Percentiles rank a stretch among this genome's conserved stretches.
Evolutionary conservation across 2,888 invertebrate genomes (phyloP).

Genomic region (Campoletis raptor): DNA sequence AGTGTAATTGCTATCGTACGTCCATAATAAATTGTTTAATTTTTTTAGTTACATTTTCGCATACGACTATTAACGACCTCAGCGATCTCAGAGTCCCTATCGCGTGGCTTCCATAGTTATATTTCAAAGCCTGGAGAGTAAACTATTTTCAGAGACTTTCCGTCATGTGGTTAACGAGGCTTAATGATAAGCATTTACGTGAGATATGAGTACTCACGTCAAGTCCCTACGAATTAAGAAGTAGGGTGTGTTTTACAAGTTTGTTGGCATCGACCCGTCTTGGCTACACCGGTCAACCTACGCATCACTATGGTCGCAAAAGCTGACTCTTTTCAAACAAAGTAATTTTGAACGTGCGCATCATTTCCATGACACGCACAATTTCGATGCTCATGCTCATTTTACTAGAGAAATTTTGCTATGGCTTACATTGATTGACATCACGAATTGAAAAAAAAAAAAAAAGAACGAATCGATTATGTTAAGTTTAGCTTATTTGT

Average conservation of each 20-base stretch:
- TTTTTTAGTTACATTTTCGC: neutral
- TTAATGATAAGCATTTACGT: constrained; percentile 42
- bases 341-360: constrained; percentile 46
- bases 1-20: neutral
- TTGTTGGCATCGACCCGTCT: constrained; percentile 66
- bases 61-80: neutral
- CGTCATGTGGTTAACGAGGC: constrained; percentile 29
- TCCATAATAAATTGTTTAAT: neutral
- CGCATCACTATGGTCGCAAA: constrained; percentile 12
- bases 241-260: constrained; percentile 67
- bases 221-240: constrained; percentile 28
- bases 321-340: neutral
- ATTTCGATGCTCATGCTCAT: constrained; percentile 24
- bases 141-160: constrained; percentile 32
- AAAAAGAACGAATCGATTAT: neutral
- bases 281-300: constrained; percentile 3
- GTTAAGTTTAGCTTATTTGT: neutral
- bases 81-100: neutral
- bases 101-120: neutral
- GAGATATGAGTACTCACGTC: constrained; percentile 42
- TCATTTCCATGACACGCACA: constrained; percentile 36
- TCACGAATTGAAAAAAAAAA: neutral
- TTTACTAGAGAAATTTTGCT: neutral
- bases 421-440: neutral
- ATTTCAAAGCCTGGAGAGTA: constrained; percentile 8